These are phyloP conservation scores for Phyllotreta striolata DNA, from an alignment of 2,888 invertebrate species.

Conservation along the genomic window DNA sequence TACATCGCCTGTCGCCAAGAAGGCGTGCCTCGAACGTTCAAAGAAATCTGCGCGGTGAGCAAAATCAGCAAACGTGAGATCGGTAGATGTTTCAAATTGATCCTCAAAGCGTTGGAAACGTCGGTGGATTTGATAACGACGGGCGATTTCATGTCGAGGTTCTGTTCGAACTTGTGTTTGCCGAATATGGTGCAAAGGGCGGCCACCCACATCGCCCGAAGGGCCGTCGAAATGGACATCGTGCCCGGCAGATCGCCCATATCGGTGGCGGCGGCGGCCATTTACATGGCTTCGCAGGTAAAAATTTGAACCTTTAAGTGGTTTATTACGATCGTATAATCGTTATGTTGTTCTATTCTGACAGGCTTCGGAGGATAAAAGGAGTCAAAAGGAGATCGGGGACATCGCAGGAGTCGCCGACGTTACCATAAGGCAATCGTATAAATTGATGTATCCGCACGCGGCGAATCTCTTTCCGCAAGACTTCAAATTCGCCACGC, in stretches of 20 bases:
- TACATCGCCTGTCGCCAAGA: conserved; percentile 99
- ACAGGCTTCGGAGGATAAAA: conserved; percentile 88
- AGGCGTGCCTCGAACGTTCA: conserved; percentile 98
- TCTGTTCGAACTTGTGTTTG: conserved; percentile 94
- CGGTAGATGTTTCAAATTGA: conserved; percentile 96
- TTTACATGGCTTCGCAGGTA: conserved; percentile 97
- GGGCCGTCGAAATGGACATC: conserved; percentile 96
- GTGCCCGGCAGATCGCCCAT: conserved; percentile 98
- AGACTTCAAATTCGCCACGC: conserved; percentile 94
- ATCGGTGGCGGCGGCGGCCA: conserved; percentile 98
- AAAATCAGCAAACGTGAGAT: conserved; percentile 99
- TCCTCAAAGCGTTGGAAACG: conserved; percentile 94
- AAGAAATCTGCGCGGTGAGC: conserved; percentile 99
- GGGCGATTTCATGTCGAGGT: conserved; percentile 98
- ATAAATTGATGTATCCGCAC: conserved; percentile 96
- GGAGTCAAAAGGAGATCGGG: conserved; percentile 96
- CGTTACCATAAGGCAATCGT: conserved; percentile 96
- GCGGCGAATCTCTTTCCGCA: conserved; percentile 93
- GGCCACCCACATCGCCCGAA: conserved; percentile 95
- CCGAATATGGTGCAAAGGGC: conserved; percentile 91
- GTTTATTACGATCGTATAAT: conserved; percentile 3
- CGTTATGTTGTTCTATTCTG: conserved; percentile 24
- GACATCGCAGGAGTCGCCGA: conserved; percentile 99
- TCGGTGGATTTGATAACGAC: conserved; percentile 98
- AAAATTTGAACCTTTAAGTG: not conserved